phyloP scores from a whole-genome alignment of 1,140 invertebrate species.

The Paralvinella palmiformis region DNA sequence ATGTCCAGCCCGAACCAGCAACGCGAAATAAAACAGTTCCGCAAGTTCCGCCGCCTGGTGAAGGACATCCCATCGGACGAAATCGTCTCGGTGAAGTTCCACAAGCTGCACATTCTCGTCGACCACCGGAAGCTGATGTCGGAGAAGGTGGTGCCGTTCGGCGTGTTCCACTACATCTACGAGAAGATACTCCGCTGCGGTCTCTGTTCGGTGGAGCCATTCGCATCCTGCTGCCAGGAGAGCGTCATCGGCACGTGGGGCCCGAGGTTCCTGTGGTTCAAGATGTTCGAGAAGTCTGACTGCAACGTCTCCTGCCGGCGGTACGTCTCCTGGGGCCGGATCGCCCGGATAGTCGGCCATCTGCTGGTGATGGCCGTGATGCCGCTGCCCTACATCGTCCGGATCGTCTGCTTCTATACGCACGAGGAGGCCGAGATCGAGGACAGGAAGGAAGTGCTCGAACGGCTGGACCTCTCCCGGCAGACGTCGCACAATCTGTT shows the following conservation, averaged over 20 bases:
- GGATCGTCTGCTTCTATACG: slow-evolving; percentile 17
- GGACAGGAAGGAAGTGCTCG: slow-evolving; percentile 1
- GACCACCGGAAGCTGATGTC: slow-evolving; percentile 17
- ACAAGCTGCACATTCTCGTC: slow-evolving; percentile 13
- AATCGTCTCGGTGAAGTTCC: slow-evolving; percentile 17
- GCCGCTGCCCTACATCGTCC: slow-evolving; percentile 14
- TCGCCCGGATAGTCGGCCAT: background rate
- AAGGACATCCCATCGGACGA: slow-evolving; percentile 18
- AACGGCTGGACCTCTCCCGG: background rate
- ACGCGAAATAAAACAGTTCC: slow-evolving; percentile 14
- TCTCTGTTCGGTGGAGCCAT: slow-evolving; percentile 7
- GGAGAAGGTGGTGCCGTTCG: slow-evolving; percentile 13
- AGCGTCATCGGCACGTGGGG: slow-evolving; percentile 18
- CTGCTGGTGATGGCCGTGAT: background rate
- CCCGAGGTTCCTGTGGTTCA: slow-evolving; percentile 14
- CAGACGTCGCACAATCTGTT: slow-evolving; percentile 6
- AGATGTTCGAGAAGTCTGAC: background rate
- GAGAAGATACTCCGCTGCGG: slow-evolving; percentile 15
- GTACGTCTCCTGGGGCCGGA: slow-evolving; percentile 8
- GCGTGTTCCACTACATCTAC: slow-evolving; percentile 14
- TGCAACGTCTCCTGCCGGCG: background rate
- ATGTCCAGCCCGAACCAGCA: background rate
- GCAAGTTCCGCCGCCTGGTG: slow-evolving; percentile 16
- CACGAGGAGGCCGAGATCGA: slow-evolving; percentile 51
- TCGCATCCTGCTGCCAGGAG: slow-evolving; percentile 16